phyloP scores from a whole-genome alignment of 2,113 vertebrate genomes.

The Pithys albifrons region DNA sequence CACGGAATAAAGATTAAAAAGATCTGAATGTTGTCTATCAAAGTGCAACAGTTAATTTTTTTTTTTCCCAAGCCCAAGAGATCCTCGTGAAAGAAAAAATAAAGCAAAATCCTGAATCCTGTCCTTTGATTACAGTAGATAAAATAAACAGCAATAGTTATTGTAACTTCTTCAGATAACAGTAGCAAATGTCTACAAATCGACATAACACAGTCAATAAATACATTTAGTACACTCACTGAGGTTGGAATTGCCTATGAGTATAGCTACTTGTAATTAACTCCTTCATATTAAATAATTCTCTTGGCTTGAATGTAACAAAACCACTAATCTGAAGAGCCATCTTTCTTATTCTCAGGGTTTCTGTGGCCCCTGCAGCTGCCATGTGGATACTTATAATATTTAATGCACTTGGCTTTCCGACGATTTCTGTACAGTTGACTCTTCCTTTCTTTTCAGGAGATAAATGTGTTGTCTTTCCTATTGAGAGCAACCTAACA shows the following conservation, averaged over 20 bases:
- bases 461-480: background rate
- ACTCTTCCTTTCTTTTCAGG: background rate
- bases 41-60: constrained; percentile 4
- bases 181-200: background rate
- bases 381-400: background rate
- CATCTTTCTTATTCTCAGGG: background rate
- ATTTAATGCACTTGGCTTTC: background rate
- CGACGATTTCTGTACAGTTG: background rate
- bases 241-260: background rate
- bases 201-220: background rate
- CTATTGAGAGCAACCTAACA: background rate
- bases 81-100: background rate
- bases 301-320: background rate
- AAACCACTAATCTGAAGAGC: background rate
- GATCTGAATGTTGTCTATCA: background rate
- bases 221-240: background rate
- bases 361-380: background rate
- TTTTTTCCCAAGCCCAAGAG: background rate
- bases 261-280: background rate
- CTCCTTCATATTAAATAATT: background rate
- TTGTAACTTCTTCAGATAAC: background rate
- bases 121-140: background rate
- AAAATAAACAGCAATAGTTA: background rate
- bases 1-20: constrained; percentile 42
- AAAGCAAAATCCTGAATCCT: background rate